Evolutionary conservation across 1,140 invertebrate genomes (phyloP), one percentile per base, ranked within the genome.

Genomic region (Nomia melanderi): DNA sequence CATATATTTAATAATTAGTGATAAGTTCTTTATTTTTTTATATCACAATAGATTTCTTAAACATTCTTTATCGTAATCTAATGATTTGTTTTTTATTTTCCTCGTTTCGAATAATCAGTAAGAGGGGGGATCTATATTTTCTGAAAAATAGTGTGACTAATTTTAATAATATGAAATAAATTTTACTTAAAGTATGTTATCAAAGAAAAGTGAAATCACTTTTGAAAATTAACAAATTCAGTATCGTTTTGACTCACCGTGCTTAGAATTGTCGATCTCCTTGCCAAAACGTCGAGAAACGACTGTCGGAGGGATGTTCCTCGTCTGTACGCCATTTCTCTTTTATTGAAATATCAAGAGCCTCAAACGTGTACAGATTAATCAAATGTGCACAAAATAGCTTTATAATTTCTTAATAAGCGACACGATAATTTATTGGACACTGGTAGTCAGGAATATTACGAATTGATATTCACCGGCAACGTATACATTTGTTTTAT

Each of bases 281-380:
- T 76, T 14, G 62, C 5, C n/a, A 71, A 20, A 57, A 79, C 20
- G 27, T 44, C 33, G 23, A 36, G 25, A 2, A 88, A 75, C 4
- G 83, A 82, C 9, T 83, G 23, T 14, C 85, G 84, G 2, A 88
- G 57, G 0, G 78, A 79, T 57, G 63, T 72, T 72, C 54, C 87
- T 47, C 57, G 82, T 0, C 59, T 31, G 25, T 29, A 17, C 12
- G 20, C n/a, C 79, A 75, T 78, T 23, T 59, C 72, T 20, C 39
- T 3, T 54, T 23, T 25, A 20, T 74, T 27, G 14, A 29, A 17
- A 39, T 29, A 39, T 3, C 2, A 20, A 12, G 54, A 73, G 3
- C 25, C 17, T 7, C 8, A 20, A 39, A 23, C 33, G n/a, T 62
- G 25, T 27, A 60, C 1, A 77, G 29, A 36, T 67, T n/a, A 29